Evolutionary conservation across 2,113 vertebrate species (phyloP).

Genomic region (Pterocles burchelli): DNA sequence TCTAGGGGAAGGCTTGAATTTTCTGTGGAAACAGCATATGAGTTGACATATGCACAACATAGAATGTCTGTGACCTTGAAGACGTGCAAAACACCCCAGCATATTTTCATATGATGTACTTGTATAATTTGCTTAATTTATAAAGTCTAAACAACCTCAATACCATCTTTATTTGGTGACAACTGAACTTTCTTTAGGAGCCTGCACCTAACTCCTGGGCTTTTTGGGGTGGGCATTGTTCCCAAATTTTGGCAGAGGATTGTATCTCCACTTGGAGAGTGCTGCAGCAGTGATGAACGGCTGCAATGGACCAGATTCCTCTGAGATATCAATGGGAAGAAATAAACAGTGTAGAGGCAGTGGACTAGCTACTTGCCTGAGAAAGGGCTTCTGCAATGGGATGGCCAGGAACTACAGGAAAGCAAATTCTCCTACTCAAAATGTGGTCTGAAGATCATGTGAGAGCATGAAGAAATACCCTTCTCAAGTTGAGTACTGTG

Average conservation of each 20-base stretch:
- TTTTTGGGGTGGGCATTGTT: not conserved
- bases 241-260: not conserved
- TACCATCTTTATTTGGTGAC: not conserved
- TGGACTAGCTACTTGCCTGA: not conserved
- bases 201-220: not conserved
- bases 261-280: not conserved
- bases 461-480: not conserved
- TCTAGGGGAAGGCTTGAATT: not conserved
- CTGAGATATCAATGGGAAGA: not conserved
- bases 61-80: not conserved
- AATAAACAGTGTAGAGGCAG: not conserved
- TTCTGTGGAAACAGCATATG: not conserved
- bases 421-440: not conserved
- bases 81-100: not conserved
- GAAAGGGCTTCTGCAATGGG: fast-evolving
- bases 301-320: not conserved
- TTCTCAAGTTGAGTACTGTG: not conserved
- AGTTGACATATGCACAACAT: not conserved
- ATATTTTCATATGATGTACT: not conserved
- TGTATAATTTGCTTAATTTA: not conserved
- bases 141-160: not conserved
- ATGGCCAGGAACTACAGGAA: not conserved
- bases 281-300: not conserved
- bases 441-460: not conserved
- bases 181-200: not conserved